These are phyloP conservation scores for Falco naumanni DNA, from an alignment of 2,797 vertebrate species.

Conservation along the genomic window DNA sequence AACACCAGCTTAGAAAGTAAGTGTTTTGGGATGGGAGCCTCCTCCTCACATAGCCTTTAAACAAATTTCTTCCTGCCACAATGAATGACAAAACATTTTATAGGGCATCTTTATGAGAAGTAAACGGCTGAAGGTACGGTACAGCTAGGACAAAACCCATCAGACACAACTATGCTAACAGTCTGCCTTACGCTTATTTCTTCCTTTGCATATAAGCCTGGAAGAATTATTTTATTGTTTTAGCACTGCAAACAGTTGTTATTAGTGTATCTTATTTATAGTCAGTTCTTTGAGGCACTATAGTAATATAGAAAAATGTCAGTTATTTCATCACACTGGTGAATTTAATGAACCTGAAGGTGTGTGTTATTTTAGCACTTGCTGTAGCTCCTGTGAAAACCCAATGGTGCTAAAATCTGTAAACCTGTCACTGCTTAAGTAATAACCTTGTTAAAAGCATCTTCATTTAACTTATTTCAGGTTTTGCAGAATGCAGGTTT, in stretches of 20 bases:
- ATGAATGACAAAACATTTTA: slow-evolving; percentile 58
- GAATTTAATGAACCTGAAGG: slow-evolving; percentile 91
- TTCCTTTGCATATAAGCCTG: slow-evolving; percentile 70
- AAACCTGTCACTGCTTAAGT: slow-evolving; percentile 87
- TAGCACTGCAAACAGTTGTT: slow-evolving; percentile 78
- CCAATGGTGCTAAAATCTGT: slow-evolving; percentile 89
- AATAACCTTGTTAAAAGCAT: slow-evolving; percentile 85
- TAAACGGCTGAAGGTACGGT: slow-evolving; percentile 52
- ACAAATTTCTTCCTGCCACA: slow-evolving; percentile 53
- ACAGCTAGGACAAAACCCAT: slow-evolving; percentile 55
- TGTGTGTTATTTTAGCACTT: slow-evolving; percentile 94
- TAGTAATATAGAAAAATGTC: slow-evolving; percentile 82
- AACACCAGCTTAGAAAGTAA: slow-evolving; percentile 70
- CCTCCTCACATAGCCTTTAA: slow-evolving; percentile 57
- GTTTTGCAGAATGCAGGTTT: slow-evolving; percentile 78
- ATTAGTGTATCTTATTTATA: slow-evolving; percentile 82
- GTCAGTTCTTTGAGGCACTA: slow-evolving; percentile 77
- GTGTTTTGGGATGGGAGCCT: slow-evolving; percentile 56
- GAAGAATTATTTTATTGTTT: slow-evolving; percentile 80
- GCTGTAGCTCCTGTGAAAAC: slow-evolving; percentile 84
- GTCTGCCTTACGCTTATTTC: slow-evolving; percentile 62
- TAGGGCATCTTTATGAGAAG: slow-evolving; percentile 53
- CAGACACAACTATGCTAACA: slow-evolving; percentile 39
- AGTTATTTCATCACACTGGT: slow-evolving; percentile 82
- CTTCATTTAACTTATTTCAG: slow-evolving; percentile 85